Base-by-base conservation (phyloP, 2,888 invertebrate species). In the Apamea monoglypha region DNA sequence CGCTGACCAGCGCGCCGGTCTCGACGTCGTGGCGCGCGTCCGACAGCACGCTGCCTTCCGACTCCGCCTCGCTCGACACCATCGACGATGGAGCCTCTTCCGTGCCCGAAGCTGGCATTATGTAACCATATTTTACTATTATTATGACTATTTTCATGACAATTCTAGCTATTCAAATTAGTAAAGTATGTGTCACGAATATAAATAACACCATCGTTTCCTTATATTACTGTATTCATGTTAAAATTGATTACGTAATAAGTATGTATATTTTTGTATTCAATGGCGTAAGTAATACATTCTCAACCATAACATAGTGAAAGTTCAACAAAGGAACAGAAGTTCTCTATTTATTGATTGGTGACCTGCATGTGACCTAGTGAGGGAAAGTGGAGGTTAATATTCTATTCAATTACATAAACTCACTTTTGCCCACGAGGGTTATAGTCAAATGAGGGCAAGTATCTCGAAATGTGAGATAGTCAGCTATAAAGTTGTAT, bases 41-140 rank as follows among this genome's bases (percentile, higher is more conserved):
- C 0, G 95, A 94, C 36, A 95, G 86, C 36, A 95, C 91, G 78
- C 96, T 96, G 83, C 94, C 95, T 76, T 96, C 97, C 0, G 96
- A 97, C 83, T 97, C 96, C 5, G 96, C 96, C 83, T 97, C 97
- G 75, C 96, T 96, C 3, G 96, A 96, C 59, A 96, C 96, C 96
- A 97, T 96, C 4, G 96, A 96, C 21, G 96, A 96, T 25, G 96
- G 95, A n/a, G 96, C 95, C 79, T 96, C 96, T 87, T 96, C 96
- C n/a, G 93, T 92, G 10, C 94, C 95, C 86, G 92, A 91, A 66
- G 88, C 92, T 93, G 71, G 10, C 82, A 72, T 66, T 50, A 67
- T 21, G 16, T 82, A 80, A 80, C 44, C 63, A 80, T 25, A 76
- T 68, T 80, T 80, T 8, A 80, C 29, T 2, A 82, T 0, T 18